phyloP scores from a whole-genome alignment of 2,113 vertebrate genomes.

The Pygathrix nemaeus region DNA sequence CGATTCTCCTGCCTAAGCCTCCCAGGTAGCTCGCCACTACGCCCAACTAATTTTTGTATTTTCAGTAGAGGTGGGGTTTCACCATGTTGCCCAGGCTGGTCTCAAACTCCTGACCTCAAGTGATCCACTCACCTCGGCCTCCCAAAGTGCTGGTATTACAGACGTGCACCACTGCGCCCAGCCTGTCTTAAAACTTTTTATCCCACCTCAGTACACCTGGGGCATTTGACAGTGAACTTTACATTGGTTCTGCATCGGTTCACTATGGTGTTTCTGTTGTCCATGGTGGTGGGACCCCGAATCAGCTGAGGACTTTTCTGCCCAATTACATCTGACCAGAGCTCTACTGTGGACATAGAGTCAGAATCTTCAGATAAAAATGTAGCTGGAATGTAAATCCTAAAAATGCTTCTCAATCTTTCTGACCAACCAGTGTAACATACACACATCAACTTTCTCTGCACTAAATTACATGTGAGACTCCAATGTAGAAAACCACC shows the following conservation, averaged over 20 bases:
- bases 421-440: background rate
- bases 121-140: too few relatives aligned
- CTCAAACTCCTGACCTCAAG: too few relatives aligned
- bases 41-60: too few relatives aligned
- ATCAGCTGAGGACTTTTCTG: background rate
- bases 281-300: background rate
- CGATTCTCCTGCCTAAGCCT: too few relatives aligned
- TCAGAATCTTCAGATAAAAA: background rate
- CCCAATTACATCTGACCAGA: background rate
- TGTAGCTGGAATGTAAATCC: background rate
- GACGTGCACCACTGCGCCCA: too few relatives aligned
- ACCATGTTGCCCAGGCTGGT: too few relatives aligned
- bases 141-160: too few relatives aligned
- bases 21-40: too few relatives aligned
- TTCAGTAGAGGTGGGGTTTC: too few relatives aligned
- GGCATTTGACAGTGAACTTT: background rate
- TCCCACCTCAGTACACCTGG: background rate
- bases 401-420: slow-evolving; percentile 8
- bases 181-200: background rate
- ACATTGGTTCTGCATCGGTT: background rate
- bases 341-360: background rate
- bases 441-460: background rate
- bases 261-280: background rate
- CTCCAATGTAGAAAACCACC: background rate
- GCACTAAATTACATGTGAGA: background rate